Percentiles rank a stretch among this genome's conserved stretches.
These are phyloP conservation scores for Muscina levida DNA, from an alignment of 2,888 invertebrate species.

Conservation along the genomic window DNA sequence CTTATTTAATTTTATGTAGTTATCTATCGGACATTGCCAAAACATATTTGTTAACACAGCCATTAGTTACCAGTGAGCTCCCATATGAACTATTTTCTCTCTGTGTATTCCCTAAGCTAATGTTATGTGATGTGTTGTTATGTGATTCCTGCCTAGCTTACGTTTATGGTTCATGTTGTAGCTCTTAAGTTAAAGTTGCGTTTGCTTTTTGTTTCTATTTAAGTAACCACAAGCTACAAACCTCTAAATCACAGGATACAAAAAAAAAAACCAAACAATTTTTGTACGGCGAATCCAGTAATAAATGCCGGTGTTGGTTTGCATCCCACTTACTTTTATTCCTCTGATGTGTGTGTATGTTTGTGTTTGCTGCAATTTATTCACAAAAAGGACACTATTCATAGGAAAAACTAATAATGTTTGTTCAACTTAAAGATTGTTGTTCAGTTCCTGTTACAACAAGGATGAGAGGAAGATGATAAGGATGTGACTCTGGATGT, in stretches of 20 bases:
- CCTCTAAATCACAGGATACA: slow-evolving; percentile 21
- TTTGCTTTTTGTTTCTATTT: slow-evolving; percentile 37
- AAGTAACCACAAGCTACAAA: slow-evolving; percentile 34
- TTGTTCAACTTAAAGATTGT: slow-evolving; percentile 49
- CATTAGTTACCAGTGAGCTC: no score
- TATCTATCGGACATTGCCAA: no score
- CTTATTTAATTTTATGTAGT: no score
- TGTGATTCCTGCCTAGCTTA: slow-evolving; percentile 28
- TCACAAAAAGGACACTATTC: slow-evolving; percentile 50
- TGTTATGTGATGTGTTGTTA: slow-evolving; percentile 29
- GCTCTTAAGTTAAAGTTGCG: slow-evolving; percentile 17
- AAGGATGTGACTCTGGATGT: slow-evolving; percentile 15
- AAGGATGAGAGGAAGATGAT: not conserved
- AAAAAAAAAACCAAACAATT: slow-evolving; percentile 36
- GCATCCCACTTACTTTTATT: no score
- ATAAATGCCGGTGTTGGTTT: slow-evolving; percentile 12
- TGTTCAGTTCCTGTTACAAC: slow-evolving; percentile 35
- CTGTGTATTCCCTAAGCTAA: slow-evolving; percentile 7
- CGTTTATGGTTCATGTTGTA: slow-evolving; percentile 15
- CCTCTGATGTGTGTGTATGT: not conserved
- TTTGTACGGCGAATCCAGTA: not conserved
- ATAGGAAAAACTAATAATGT: slow-evolving; percentile 59
- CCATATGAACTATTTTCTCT: no score
- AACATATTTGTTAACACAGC: no score
- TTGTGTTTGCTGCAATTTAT: slow-evolving; percentile 1